These are phyloP conservation scores for Hippopotamyrus pictus DNA, from an alignment of 2,797 vertebrate species.

Conservation along the genomic window DNA sequence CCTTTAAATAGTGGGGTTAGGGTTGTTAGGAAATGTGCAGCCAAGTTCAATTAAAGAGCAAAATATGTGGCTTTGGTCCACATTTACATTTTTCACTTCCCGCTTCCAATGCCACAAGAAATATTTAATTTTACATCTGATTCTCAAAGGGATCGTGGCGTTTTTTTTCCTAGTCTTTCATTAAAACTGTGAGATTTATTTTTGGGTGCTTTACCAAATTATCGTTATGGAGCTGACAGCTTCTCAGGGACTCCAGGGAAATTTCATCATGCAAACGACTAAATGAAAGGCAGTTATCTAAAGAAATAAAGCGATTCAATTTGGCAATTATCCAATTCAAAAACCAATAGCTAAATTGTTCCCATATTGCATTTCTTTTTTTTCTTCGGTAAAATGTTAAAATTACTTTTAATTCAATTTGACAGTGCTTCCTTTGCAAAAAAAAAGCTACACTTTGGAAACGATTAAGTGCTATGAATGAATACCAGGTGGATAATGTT, in stretches of 20 bases:
- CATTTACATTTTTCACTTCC: not conserved
- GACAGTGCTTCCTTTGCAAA: not conserved
- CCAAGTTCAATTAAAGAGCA: not conserved
- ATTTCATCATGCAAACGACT: not conserved
- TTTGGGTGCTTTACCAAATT: not conserved
- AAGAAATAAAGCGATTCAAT: not conserved
- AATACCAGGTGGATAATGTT: not conserved
- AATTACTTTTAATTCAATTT: not conserved
- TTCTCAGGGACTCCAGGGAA: not conserved
- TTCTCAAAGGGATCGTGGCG: not conserved
- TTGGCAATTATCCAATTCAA: not conserved
- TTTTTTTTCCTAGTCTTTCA: not conserved
- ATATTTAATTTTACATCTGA: not conserved
- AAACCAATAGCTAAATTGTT: slow-evolving; percentile 2
- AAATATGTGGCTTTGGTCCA: not conserved
- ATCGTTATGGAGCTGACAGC: not conserved
- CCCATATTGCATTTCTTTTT: not conserved
- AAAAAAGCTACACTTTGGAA: not conserved
- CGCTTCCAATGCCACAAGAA: not conserved
- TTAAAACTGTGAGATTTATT: not conserved
- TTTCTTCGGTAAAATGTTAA: not conserved
- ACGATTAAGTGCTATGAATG: not conserved
- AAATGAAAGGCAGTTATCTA: slow-evolving; percentile 1
- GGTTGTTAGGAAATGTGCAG: not conserved
- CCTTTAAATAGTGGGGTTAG: not conserved